A percentile compares a stretch with the other conserved stretches of the same genome.
phyloP scores from a whole-genome alignment of 1,140 invertebrate genomes.

The Venturia canescens region DNA sequence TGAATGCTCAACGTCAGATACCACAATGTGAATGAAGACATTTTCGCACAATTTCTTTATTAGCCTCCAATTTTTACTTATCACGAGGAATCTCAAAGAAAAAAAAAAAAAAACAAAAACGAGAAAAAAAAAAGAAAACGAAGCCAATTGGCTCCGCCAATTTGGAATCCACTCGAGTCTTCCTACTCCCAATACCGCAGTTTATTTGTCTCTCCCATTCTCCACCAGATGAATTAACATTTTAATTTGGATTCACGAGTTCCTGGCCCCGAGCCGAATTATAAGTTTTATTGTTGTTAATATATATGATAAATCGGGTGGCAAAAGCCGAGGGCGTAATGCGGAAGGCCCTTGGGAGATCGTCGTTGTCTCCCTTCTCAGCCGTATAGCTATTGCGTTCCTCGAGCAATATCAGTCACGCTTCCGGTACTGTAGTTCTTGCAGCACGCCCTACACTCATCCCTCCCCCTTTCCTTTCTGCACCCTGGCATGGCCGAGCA shows the following conservation, averaged over 20 bases:
- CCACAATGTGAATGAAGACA: background rate
- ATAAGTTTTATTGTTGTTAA: slow-evolving; percentile 62
- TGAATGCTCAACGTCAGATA: too few relatives aligned
- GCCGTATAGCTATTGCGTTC: slow-evolving; percentile 36
- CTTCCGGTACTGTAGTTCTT: slow-evolving; percentile 50
- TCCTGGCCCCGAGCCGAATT: slow-evolving; percentile 49
- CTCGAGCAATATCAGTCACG: slow-evolving; percentile 53
- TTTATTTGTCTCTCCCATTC: background rate
- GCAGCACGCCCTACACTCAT: slow-evolving; percentile 36
- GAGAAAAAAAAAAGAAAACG: background rate
- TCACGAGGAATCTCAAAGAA: background rate
- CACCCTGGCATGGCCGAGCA: background rate
- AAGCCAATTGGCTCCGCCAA: background rate
- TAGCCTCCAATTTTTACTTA: background rate
- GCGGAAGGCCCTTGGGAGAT: slow-evolving; percentile 47
- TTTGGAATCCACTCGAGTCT: background rate
- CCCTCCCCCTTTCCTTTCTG: slow-evolving; percentile 2
- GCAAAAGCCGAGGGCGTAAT: slow-evolving; percentile 17
- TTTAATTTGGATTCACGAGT: slow-evolving; percentile 49
- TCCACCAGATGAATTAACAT: slow-evolving; percentile 49
- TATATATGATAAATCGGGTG: slow-evolving; percentile 57
- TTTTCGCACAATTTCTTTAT: too few relatives aligned
- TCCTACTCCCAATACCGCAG: slow-evolving; percentile 19
- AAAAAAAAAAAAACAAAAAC: background rate
- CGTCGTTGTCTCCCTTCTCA: slow-evolving; percentile 43